Base-by-base conservation (phyloP, 30 jellyfish, hydroid and myxozoan genomes). In the Pelagia noctiluca region DNA sequence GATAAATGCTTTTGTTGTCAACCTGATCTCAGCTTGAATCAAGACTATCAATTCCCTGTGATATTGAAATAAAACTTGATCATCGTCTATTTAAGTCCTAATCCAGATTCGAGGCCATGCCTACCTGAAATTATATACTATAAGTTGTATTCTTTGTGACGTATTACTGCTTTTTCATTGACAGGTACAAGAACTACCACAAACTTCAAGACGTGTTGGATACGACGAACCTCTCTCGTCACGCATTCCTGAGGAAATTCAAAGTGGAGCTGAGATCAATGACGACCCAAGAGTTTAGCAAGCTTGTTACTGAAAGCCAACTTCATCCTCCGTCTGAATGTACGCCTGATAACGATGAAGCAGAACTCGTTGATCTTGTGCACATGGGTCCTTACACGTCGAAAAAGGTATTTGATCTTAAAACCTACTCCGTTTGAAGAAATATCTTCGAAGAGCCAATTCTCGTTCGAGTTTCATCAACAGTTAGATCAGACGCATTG, bases 361-460 rank as follows among this genome's bases (percentile, higher is more conserved):
- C 71, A 35, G 66, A 85, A 1, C 34, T 54, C 35, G 52, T 87
- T 1, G 91, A 76, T 50, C 75, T 87, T 1, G 89, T 87, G 8
- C 90, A 87, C 54, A 31, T 87, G 33, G 96, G 96, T 54, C 90
- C 80, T 3, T 87, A 28, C 68, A 64, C 96, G 11, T 69, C 84
- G 63, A 46, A 77, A 65, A 87, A 38, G 33, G 35, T 87, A 16
- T 87, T 87, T 57, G 90, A 71, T 60, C 52, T 63, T 0, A 87
- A 87, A 42, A 34, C 75, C 38, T 63, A 48, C 19, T 2, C 82
- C 4, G 82, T 28, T 4, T 70, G 64, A 70, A 42, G 16, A 42
- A 16, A n/a, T n/a, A n/a, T n/a, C n/a, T n/a, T n/a, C n/a, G n/a
- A n/a, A n/a, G n/a, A n/a, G n/a, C n/a, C n/a, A n/a, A n/a, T n/a